Evolutionary conservation across 2,113 vertebrate genomes (phyloP).

Genomic region (Dryoscopus gambensis): DNA sequence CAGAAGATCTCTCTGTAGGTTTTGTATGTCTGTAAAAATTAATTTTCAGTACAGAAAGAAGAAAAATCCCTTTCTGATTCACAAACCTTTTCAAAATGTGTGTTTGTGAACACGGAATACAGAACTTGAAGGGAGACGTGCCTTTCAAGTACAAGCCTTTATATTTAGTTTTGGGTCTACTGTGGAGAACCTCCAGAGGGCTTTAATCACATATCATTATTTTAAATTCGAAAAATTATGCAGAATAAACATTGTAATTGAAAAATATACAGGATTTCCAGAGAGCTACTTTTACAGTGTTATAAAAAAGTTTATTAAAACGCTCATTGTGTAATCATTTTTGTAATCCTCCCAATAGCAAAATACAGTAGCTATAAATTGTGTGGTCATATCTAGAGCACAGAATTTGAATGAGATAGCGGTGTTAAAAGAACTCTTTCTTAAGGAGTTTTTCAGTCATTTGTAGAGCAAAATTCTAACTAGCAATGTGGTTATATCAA

Average conservation of each 20-base stretch:
- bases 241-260: neutral
- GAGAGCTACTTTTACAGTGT: neutral
- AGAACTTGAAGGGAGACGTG: neutral
- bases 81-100: neutral
- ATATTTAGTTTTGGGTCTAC: neutral
- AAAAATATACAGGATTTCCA: neutral
- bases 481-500: neutral
- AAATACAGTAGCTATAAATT: neutral
- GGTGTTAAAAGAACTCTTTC: neutral
- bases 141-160: constrained; percentile 22
- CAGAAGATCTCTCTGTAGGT: neutral
- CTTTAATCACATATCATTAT: neutral
- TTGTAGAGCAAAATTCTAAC: neutral
- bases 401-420: neutral
- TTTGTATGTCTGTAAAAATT: constrained; percentile 5
- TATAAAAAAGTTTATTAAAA: neutral
- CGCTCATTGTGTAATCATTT: neutral
- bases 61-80: neutral
- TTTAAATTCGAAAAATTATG: neutral
- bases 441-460: neutral
- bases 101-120: neutral
- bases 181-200: neutral
- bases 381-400: neutral
- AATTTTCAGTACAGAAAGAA: neutral
- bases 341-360: neutral